Evolutionary conservation across 2,888 invertebrate species (phyloP), one percentile per base, ranked within the genome.

Genomic region (Heteromyza rotundicornis): DNA sequence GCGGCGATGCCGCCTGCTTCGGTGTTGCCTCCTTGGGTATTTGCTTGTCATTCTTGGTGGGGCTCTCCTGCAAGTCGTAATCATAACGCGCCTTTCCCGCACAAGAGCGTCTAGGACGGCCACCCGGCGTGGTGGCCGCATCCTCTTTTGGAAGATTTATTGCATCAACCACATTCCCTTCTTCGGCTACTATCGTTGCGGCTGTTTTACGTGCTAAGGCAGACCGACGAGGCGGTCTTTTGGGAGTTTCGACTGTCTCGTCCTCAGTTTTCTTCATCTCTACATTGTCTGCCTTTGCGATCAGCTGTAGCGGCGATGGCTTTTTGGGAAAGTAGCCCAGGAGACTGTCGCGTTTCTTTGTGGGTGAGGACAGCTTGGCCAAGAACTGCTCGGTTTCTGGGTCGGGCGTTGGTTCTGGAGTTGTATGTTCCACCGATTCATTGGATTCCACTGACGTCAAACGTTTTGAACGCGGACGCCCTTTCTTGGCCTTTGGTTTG

Each of bases 321-420:
- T 77, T 76, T 79, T 87, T 87, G 64, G 85, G 83, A 73, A 88
- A 88, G 74, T 89, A 89, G 63, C 86, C 85, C 19, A 88, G 78
- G 78, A 89, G 84, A 69, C 86, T 88, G 74, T 88, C 88, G 27
- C 86, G 85, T 70, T 87, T 88, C 71, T 84, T 87, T 1, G 86
- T 79, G 19, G 88, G 87, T 54, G 88, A 87, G 0, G 86, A 85
- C 17, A 88, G 74, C 68, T 87, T 87, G 2, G 84, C 78, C 1
- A 87, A 69, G 71, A 88, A 87, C 44, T 86, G 86, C 51, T 76
- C 73, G 0, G 76, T 85, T 5, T 77, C 78, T 78, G 74, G 22
- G 57, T 76, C 74, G 3, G 2, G 10, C 3, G 40, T 40, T 3
- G 47, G 35, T 53, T 49, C 8, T 35, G 16, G 1, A 19, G 62